A percentile compares a stretch with the other conserved stretches of the same genome.
Conservation (phyloP, 37 sponge, comb jelly and placozoan genomes). For the Oopsacas minuta region DNA sequence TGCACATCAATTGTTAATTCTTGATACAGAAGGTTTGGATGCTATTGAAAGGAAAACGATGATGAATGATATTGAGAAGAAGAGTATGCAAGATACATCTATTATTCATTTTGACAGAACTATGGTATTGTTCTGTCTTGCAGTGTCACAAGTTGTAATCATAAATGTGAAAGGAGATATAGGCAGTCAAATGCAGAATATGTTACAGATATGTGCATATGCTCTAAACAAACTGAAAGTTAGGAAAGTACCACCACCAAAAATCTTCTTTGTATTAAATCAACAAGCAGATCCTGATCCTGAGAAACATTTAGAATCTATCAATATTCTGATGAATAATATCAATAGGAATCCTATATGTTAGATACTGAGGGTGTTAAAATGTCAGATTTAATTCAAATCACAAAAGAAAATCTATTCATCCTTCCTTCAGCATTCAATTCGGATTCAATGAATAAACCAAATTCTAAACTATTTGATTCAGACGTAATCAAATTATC, state of each 20-base stretch:
- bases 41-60: not conserved
- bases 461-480: not conserved
- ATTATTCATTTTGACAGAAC: slow-evolving; percentile 10
- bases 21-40: slow-evolving; percentile 2
- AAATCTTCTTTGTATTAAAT: not conserved
- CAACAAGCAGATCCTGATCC: slow-evolving; percentile 17
- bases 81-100: not conserved
- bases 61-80: not conserved
- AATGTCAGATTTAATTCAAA: not conserved
- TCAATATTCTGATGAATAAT: not conserved
- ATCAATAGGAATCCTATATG: not conserved
- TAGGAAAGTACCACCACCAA: not conserved
- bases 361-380: not conserved
- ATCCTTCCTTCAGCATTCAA: slow-evolving; percentile 2
- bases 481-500: not conserved
- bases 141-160: not conserved
- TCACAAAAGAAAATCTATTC: not conserved
- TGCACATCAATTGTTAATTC: not conserved
- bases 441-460: not conserved
- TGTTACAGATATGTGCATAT: not conserved
- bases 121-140: not conserved
- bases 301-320: not conserved
- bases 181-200: slow-evolving; percentile 1
- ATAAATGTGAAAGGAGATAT: not conserved
- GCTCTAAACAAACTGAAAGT: not conserved